Evolutionary conservation across 2,888 invertebrate species (phyloP).

Genomic region (Catocala fraxini): DNA sequence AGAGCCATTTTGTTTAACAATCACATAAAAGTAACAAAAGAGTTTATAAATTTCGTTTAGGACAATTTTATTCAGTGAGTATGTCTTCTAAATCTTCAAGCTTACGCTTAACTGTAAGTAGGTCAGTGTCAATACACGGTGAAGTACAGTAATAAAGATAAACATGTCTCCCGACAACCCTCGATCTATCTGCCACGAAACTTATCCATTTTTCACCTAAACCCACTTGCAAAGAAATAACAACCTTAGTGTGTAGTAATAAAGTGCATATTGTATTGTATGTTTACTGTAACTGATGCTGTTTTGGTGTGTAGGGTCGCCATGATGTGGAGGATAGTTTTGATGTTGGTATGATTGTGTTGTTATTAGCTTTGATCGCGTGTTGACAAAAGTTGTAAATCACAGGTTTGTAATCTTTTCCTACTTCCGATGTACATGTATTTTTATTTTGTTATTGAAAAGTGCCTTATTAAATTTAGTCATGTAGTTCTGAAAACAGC

Average conservation of each 20-base stretch:
- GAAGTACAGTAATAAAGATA: constrained; percentile 20
- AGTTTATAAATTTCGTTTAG: not conserved
- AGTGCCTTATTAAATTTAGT: too few species aligned
- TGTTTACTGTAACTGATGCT: not conserved
- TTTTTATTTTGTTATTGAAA: too few species aligned
- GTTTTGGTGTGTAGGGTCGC: constrained; percentile 16
- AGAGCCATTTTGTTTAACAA: not conserved
- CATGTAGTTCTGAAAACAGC: too few species aligned
- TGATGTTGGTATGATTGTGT: not conserved
- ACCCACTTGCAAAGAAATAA: constrained; percentile 25
- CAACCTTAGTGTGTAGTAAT: constrained; percentile 24
- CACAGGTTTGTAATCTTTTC: too few species aligned
- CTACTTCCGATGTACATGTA: too few species aligned
- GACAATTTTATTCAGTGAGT: not conserved
- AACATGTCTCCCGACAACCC: constrained; percentile 16
- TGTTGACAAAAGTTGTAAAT: too few species aligned
- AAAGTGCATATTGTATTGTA: constrained; percentile 31
- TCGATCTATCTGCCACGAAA: constrained; percentile 16
- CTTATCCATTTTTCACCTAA: constrained; percentile 33
- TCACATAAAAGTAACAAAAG: too few species aligned
- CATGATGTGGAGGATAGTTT: constrained; percentile 14
- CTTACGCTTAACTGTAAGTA: constrained; percentile 8
- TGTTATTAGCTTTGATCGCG: not conserved
- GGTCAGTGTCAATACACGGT: constrained; percentile 22
- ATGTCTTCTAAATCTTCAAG: not conserved